Conservation (phyloP, 1,140 invertebrate species). For the Phenacoccus solenopsis region DNA sequence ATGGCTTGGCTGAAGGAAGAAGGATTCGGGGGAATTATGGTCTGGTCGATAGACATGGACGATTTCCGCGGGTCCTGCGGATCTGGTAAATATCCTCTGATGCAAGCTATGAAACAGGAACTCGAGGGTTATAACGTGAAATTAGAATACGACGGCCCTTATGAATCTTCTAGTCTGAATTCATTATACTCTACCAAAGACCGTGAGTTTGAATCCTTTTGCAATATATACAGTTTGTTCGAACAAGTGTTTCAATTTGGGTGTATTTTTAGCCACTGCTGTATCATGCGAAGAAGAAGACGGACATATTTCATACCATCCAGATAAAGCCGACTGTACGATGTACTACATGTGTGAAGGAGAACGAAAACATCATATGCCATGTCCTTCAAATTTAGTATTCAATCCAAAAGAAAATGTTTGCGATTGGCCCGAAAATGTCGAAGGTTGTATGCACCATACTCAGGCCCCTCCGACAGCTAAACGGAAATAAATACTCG, state of each 20-base stretch:
- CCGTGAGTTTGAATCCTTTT: slow-evolving; percentile 47
- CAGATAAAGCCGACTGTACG: slow-evolving; percentile 82
- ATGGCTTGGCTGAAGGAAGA: slow-evolving; percentile 87
- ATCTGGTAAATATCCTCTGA: slow-evolving; percentile 75
- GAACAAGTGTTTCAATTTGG: slow-evolving; percentile 9
- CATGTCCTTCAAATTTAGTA: slow-evolving; percentile 82
- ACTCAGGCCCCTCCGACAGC: slow-evolving; percentile 57
- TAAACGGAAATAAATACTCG: slow-evolving; percentile 27
- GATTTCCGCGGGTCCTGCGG: slow-evolving; percentile 84
- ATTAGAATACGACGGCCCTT: slow-evolving; percentile 76
- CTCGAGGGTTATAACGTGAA: slow-evolving; percentile 68
- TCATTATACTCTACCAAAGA: slow-evolving; percentile 73
- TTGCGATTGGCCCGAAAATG: slow-evolving; percentile 92
- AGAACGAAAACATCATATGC: slow-evolving; percentile 87
- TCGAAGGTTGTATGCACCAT: slow-evolving; percentile 71
- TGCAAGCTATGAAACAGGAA: slow-evolving; percentile 76
- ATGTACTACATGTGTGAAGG: slow-evolving; percentile 95
- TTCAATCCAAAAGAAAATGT: slow-evolving; percentile 88
- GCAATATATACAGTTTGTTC: slow-evolving; percentile 16
- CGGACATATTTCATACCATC: slow-evolving; percentile 84
- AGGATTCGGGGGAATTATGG: slow-evolving; percentile 94
- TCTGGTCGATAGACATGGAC: slow-evolving; percentile 94
- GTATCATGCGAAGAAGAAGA: slow-evolving; percentile 84
- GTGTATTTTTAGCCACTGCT: slow-evolving; percentile 54
- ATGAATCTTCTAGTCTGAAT: slow-evolving; percentile 52